These are phyloP conservation scores for Pristionchus fissidentatus DNA, from an alignment of 2,888 invertebrate genomes.

Conservation along the genomic window DNA sequence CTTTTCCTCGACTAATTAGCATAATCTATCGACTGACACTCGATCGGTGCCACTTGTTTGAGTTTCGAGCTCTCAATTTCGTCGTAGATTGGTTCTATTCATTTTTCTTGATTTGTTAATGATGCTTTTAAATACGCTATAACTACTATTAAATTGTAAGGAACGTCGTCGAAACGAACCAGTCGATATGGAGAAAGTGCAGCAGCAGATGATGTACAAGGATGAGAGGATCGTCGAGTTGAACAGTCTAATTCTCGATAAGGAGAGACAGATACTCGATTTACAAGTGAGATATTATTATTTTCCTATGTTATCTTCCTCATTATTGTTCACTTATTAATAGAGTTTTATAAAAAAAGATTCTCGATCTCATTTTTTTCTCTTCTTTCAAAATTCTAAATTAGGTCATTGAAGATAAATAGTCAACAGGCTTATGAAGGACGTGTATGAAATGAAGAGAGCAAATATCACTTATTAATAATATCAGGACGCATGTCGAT, in stretches of 20 bases:
- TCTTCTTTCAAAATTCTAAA: too few species aligned
- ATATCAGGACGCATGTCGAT: constrained; percentile 67
- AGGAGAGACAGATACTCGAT: constrained; percentile 86
- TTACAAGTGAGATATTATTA: constrained; percentile 79
- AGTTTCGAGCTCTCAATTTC: background rate
- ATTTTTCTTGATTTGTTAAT: background rate
- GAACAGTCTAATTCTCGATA: constrained; percentile 83
- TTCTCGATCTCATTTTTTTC: background rate
- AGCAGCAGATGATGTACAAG: constrained; percentile 65
- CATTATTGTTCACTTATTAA: background rate
- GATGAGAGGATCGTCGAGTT: constrained; percentile 83
- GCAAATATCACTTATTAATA: background rate
- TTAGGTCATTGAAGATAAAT: too few species aligned
- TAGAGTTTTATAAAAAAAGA: background rate
- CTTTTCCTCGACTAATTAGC: background rate
- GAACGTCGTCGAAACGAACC: constrained; percentile 37
- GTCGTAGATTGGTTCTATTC: background rate
- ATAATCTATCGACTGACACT: constrained; percentile 27
- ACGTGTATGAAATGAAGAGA: too few species aligned
- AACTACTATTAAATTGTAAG: background rate
- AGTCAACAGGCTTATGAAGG: background rate
- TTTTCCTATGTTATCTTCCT: background rate
- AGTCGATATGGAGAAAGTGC: constrained; percentile 55
- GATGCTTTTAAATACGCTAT: background rate
- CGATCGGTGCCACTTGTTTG: background rate